phyloP scores from a whole-genome alignment of 2,797 vertebrate genomes.

The Spheniscus humboldti region DNA sequence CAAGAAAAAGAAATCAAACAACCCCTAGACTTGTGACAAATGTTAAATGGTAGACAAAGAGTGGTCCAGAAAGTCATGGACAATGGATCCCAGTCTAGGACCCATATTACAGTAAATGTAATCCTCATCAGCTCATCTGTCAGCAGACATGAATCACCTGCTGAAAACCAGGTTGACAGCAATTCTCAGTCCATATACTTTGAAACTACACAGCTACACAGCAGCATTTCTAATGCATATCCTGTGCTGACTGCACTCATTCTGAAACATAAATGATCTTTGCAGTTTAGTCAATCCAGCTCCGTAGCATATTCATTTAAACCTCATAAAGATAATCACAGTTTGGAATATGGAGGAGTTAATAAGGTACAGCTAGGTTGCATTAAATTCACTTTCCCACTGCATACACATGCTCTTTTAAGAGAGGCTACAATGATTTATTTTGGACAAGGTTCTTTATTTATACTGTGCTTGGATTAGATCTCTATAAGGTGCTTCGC shows the following conservation, averaged over 20 bases:
- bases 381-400: neutral
- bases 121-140: neutral
- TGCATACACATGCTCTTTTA: neutral
- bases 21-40: neutral
- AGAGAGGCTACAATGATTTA: neutral
- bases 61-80: neutral
- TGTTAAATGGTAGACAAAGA: neutral
- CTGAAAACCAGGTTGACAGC: neutral
- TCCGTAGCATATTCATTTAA: neutral
- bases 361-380: rapidly evolving
- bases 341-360: neutral
- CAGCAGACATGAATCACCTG: neutral
- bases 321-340: neutral
- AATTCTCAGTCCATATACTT: neutral
- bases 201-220: neutral
- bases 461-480: neutral
- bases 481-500: neutral
- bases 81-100: neutral
- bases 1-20: neutral
- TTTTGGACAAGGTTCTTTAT: neutral
- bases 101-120: neutral
- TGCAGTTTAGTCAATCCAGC: neutral
- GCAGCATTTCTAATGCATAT: neutral
- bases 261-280: neutral
- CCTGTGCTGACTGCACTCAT: neutral